Conservation (phyloP, 2,113 vertebrate species). For the Anarrhichthys ocellatus region DNA sequence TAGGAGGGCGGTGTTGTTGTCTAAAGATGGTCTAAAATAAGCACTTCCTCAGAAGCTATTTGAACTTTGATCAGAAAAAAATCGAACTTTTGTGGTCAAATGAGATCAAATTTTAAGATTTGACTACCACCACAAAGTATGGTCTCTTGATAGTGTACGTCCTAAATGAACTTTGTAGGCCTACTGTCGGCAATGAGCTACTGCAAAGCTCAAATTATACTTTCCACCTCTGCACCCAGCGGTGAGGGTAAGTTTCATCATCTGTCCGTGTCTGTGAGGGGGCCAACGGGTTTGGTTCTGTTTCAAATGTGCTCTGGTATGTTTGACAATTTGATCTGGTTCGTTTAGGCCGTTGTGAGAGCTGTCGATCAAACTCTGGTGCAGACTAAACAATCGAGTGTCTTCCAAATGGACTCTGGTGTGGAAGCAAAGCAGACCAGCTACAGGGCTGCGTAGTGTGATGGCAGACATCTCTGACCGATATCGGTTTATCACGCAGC, state of each 20-base stretch:
- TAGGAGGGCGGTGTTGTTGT: not conserved
- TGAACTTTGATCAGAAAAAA: not conserved
- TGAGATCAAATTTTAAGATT: not conserved
- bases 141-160: not conserved
- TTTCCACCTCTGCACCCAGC: not conserved
- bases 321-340: too few species aligned
- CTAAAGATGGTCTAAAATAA: not conserved
- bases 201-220: not conserved
- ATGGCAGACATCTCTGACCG: not conserved
- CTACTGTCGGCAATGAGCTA: not conserved
- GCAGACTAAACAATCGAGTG: too few species aligned
- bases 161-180: not conserved
- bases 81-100: not conserved
- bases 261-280: too few species aligned
- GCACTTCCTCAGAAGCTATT: not conserved
- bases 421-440: not conserved
- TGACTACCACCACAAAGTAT: not conserved
- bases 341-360: too few species aligned
- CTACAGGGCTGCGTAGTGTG: not conserved
- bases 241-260: not conserved
- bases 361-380: too few species aligned
- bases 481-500: too few species aligned
- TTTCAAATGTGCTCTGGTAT: not conserved
- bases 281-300: not conserved
- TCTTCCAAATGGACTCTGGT: not conserved